phyloP scores from a whole-genome alignment of 2,797 vertebrate genomes.

The Acanthurus leucopareius region DNA sequence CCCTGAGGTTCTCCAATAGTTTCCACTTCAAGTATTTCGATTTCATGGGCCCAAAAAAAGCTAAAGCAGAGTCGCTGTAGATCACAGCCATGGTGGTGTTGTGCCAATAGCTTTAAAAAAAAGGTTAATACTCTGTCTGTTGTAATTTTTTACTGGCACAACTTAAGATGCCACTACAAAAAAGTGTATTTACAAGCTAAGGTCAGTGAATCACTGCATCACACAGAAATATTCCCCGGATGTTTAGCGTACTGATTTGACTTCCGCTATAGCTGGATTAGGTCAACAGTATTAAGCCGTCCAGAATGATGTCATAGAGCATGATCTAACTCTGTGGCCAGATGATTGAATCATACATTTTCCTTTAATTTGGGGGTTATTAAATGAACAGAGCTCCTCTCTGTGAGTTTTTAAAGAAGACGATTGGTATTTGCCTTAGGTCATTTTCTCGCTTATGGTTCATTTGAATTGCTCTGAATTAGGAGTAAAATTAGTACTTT shows the following conservation, averaged over 20 bases:
- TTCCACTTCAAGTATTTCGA: constrained; percentile 29
- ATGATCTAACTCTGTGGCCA: constrained; percentile 86
- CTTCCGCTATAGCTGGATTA: constrained; percentile 75
- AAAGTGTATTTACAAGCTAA: constrained; percentile 16
- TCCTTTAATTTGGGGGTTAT: constrained; percentile 86
- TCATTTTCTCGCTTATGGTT: constrained; percentile 75
- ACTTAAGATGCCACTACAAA: constrained; percentile 11
- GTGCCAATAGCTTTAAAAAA: constrained; percentile 16
- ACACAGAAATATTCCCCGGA: constrained; percentile 61
- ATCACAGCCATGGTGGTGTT: constrained; percentile 11
- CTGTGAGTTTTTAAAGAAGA: constrained; percentile 74
- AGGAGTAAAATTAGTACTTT: constrained; percentile 70
- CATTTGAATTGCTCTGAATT: constrained; percentile 71
- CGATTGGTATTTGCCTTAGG: constrained; percentile 69
- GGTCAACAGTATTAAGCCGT: constrained; percentile 74
- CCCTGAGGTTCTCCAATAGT: constrained; percentile 34
- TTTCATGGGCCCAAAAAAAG: constrained; percentile 25
- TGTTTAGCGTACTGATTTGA: constrained; percentile 72
- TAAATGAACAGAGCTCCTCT: constrained; percentile 85
- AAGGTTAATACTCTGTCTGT: constrained; percentile 7
- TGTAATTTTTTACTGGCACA: constrained; percentile 4
- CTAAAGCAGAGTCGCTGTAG: constrained; percentile 14
- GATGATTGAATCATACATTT: constrained; percentile 87
- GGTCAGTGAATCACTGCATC: not conserved
- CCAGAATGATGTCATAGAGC: constrained; percentile 86